A percentile compares a stretch with the other conserved stretches of the same genome.
phyloP scores from a whole-genome alignment of 2,797 vertebrate genomes.

The Coregonus suidteri region DNA sequence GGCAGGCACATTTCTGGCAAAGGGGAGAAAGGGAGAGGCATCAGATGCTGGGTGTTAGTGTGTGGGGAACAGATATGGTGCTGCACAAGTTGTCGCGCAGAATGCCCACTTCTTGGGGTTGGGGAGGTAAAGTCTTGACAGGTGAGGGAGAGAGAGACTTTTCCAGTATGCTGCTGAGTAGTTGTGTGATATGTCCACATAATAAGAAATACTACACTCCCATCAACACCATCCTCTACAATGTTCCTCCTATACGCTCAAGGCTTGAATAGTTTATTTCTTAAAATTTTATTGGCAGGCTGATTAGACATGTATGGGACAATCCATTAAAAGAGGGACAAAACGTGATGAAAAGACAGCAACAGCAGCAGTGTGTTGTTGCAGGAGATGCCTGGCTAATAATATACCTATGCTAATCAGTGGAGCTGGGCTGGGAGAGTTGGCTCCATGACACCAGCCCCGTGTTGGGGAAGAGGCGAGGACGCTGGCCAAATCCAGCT shows the following conservation, averaged over 20 bases:
- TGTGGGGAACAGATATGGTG: conserved; percentile 84
- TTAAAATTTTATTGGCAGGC: conserved; percentile 63
- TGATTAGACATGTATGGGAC: conserved; percentile 69
- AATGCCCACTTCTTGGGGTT: conserved; percentile 87
- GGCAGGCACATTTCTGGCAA: conserved; percentile 85
- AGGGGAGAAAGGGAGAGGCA: conserved; percentile 79
- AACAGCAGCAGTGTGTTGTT: conserved; percentile 55
- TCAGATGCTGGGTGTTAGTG: conserved; percentile 91
- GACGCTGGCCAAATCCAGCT: conserved; percentile 81
- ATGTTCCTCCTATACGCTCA: conserved; percentile 17
- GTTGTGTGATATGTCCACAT: conserved; percentile 83
- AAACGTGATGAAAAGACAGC: conserved; percentile 43
- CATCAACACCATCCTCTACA: conserved; percentile 32
- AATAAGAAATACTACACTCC: conserved; percentile 77
- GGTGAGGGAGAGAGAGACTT: conserved; percentile 67
- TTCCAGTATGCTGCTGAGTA: conserved; percentile 85
- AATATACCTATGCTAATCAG: conserved; percentile 87
- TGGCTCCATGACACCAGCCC: conserved; percentile 83
- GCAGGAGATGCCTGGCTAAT: conserved; percentile 89
- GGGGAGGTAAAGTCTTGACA: conserved; percentile 88
- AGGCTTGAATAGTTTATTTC: conserved; percentile 39
- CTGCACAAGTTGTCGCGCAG: conserved; percentile 88
- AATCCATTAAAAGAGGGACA: conserved; percentile 50
- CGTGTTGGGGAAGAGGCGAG: conserved; percentile 75
- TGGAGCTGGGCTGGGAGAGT: conserved; percentile 84